Evolutionary conservation across 2,888 invertebrate genomes (phyloP).

Genomic region (Plebejus melissa): DNA sequence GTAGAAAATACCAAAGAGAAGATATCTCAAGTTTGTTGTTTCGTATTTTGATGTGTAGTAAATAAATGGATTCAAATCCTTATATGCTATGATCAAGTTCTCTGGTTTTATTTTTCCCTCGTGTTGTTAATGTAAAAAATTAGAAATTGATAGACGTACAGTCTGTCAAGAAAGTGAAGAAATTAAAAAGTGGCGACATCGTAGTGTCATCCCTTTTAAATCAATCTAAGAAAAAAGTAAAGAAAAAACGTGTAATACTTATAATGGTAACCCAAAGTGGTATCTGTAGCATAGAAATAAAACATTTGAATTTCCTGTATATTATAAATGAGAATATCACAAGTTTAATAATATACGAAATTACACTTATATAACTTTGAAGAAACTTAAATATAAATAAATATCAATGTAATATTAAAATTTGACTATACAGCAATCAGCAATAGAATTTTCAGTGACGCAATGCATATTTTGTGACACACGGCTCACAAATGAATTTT

Average conservation of each 20-base stretch:
- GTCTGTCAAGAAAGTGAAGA: too few species aligned
- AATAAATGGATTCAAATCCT: constrained; percentile 23
- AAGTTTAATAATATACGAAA: neutral
- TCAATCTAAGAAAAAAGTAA: too few species aligned
- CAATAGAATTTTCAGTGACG: neutral
- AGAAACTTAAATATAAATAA: neutral
- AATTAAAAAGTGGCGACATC: too few species aligned
- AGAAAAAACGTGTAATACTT: neutral
- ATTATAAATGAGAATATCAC: constrained; percentile 17
- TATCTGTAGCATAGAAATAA: neutral
- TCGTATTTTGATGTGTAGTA: constrained; percentile 27
- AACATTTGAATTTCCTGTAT: constrained; percentile 15
- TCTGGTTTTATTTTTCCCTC: constrained; percentile 12
- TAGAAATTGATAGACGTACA: neutral
- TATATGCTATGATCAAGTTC: constrained; percentile 23
- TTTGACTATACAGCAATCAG: neutral
- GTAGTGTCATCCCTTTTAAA: too few species aligned
- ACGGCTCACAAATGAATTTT: neutral
- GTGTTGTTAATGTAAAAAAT: neutral
- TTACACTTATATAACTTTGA: neutral
- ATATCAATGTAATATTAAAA: neutral
- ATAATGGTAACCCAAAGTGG: neutral
- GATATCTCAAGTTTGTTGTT: constrained; percentile 34
- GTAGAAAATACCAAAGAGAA: constrained; percentile 51
- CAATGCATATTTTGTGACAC: neutral